phyloP scores from a whole-genome alignment of 2,113 vertebrate genomes.

The Gallinago media region DNA sequence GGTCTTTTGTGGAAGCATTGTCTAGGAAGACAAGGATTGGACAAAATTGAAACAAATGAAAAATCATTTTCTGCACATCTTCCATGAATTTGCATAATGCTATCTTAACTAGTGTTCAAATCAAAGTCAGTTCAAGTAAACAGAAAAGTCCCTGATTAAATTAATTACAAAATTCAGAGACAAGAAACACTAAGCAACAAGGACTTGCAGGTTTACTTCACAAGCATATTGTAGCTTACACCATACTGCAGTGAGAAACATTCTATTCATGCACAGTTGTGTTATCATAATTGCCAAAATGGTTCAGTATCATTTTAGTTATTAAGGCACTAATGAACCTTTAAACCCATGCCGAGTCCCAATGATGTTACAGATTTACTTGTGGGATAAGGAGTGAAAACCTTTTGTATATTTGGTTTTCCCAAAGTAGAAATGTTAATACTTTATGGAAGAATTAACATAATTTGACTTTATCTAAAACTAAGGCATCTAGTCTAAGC shows the following conservation, averaged over 20 bases:
- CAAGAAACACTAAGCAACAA: slow-evolving; percentile 5
- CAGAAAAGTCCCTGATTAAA: slow-evolving; percentile 6
- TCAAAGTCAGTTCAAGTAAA: slow-evolving; percentile 36
- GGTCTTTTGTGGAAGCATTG: neutral
- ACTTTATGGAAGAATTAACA: neutral
- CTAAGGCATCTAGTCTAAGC: neutral
- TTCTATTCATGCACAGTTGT: neutral
- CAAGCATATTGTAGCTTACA: neutral
- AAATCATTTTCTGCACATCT: neutral
- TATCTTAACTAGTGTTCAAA: slow-evolving; percentile 7
- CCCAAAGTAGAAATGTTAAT: neutral
- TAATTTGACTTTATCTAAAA: neutral
- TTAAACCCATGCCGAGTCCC: neutral
- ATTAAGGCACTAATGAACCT: slow-evolving; percentile 37
- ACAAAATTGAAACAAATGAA: neutral
- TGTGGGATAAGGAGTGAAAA: neutral
- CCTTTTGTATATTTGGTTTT: neutral
- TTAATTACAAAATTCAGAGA: neutral
- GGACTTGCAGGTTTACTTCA: neutral
- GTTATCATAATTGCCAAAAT: slow-evolving; percentile 47
- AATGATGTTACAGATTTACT: neutral
- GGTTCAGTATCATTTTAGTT: slow-evolving; percentile 25
- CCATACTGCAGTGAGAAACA: neutral
- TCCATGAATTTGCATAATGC: neutral
- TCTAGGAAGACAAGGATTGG: neutral